Percentiles rank a stretch among this genome's conserved stretches.
Evolutionary conservation across 2,113 vertebrate genomes (phyloP).

Genomic region (Clinocottus analis): DNA sequence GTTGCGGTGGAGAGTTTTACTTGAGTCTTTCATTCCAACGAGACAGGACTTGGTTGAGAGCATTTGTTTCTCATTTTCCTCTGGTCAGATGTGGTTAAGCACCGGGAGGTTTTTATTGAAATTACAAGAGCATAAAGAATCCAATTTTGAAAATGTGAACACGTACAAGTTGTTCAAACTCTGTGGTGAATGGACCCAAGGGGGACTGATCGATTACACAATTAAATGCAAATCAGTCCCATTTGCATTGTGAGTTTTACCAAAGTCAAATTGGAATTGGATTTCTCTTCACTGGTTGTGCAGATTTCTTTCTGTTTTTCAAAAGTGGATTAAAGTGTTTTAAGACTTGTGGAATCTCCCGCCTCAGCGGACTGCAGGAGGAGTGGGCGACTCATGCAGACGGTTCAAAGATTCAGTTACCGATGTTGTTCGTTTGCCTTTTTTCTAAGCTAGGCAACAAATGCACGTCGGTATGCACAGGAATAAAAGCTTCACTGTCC

Average conservation of each 20-base stretch:
- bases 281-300: neutral
- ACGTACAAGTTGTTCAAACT: conserved; percentile 48
- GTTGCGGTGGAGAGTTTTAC: conserved; percentile 68
- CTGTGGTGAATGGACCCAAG: too few species aligned
- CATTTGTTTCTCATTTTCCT: conserved; percentile 79
- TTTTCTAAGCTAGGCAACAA: neutral
- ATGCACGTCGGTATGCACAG: neutral
- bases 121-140: conserved; percentile 57
- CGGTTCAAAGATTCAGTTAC: neutral
- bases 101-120: conserved; percentile 60
- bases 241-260: conserved; percentile 16
- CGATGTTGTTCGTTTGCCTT: neutral
- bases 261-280: neutral
- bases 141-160: conserved; percentile 51
- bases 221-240: conserved; percentile 25
- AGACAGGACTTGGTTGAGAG: conserved; percentile 51
- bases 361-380: too few species aligned
- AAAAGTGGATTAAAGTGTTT: neutral
- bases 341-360: too few species aligned
- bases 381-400: neutral
- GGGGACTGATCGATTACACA: conserved; percentile 27
- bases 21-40: conserved; percentile 37
- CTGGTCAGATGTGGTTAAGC: conserved; percentile 46
- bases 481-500: neutral
- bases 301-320: neutral